Evolutionary conservation across 2,797 vertebrate genomes (phyloP).

Genomic region (Xiphorhynchus erythropygius): DNA sequence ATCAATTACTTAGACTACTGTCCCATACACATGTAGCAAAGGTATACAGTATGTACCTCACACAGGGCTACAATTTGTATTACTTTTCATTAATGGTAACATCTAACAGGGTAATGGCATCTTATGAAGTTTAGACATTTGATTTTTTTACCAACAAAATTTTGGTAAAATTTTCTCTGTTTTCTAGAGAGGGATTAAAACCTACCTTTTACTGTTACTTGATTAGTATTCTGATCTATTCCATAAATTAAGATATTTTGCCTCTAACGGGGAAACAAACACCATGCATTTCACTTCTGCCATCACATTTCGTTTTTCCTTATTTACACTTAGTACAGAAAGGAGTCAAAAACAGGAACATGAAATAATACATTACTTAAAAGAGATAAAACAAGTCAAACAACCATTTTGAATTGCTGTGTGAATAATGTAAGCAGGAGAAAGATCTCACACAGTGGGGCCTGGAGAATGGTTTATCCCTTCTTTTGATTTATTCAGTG

Average conservation of each 20-base stretch:
- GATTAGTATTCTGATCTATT: not conserved
- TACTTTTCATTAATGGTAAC: not conserved
- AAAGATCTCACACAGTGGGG: not conserved
- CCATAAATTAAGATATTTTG: not conserved
- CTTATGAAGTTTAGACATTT: not conserved
- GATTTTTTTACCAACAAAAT: not conserved
- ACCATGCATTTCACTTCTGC: not conserved
- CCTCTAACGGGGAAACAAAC: not conserved
- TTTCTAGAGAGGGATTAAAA: not conserved
- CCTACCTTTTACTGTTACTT: not conserved
- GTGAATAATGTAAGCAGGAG: not conserved
- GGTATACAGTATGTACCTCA: not conserved
- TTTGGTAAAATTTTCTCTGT: not conserved
- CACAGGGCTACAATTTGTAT: fast-evolving
- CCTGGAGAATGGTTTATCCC: not conserved
- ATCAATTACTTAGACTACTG: not conserved
- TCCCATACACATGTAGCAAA: not conserved
- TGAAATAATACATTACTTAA: not conserved
- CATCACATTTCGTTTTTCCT: not conserved
- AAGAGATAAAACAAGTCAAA: not conserved
- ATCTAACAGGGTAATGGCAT: not conserved
- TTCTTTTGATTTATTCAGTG: not conserved
- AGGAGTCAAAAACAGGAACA: not conserved
- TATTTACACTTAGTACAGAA: not conserved
- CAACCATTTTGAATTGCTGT: not conserved